A percentile compares a stretch with the other conserved stretches of the same genome.
These are phyloP conservation scores for Phaethornis superciliosus DNA, from an alignment of 2,113 vertebrate genomes.

Conservation along the genomic window DNA sequence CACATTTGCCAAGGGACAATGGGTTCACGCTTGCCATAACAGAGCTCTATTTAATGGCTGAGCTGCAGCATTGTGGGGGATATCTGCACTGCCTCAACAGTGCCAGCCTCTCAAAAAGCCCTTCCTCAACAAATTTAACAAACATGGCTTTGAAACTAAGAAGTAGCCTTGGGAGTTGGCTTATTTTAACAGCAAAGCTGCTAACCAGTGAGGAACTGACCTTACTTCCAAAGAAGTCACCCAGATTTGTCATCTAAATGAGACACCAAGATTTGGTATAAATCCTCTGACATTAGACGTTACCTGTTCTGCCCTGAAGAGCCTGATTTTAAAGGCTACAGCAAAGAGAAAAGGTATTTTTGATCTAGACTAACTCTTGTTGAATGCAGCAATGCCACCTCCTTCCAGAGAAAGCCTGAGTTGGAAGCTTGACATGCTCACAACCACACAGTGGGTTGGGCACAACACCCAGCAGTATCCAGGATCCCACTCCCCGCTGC, in stretches of 20 bases:
- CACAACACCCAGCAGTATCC: background rate
- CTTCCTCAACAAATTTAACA: background rate
- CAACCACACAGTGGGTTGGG: background rate
- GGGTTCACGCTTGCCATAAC: accelerated
- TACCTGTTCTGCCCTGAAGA: background rate
- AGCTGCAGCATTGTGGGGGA: background rate
- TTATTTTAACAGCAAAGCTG: background rate
- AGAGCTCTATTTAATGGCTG: background rate
- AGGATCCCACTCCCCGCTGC: background rate
- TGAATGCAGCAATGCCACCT: background rate
- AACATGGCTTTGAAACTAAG: accelerated
- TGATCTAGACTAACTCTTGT: background rate
- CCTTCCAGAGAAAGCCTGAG: background rate
- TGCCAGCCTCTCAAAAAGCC: background rate
- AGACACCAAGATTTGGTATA: background rate
- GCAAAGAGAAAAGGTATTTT: background rate
- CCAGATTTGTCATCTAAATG: background rate
- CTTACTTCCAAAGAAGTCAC: background rate
- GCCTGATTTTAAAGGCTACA: background rate
- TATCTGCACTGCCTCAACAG: background rate
- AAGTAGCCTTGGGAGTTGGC: background rate
- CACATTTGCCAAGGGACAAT: background rate
- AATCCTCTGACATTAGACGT: background rate
- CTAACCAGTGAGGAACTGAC: background rate
- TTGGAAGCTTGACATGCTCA: background rate